These are phyloP conservation scores for Drosophila littoralis DNA, from an alignment of 1,140 invertebrate species.

Conservation along the genomic window DNA sequence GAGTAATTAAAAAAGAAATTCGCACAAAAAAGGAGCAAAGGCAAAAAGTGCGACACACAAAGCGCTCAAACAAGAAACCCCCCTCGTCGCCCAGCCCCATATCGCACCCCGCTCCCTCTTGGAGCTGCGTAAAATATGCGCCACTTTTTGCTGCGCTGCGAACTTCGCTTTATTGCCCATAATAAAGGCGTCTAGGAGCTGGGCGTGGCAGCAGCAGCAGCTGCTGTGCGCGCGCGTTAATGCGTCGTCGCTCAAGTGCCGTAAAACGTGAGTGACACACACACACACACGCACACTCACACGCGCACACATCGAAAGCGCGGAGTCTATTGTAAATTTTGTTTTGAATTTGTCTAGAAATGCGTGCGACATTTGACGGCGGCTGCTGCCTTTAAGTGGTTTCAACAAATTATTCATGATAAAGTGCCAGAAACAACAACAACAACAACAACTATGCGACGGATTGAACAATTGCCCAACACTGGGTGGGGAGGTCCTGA, in stretches of 20 bases:
- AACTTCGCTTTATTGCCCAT: conserved; percentile 72
- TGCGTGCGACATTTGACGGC: conserved; percentile 61
- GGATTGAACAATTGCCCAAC: conserved; percentile 33
- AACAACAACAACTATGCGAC: conserved; percentile 13
- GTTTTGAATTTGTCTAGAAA: conserved; percentile 77
- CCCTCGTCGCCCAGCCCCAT: not conserved
- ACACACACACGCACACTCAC: conserved; percentile 31
- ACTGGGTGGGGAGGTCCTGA: conserved; percentile 6
- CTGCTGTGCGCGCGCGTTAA: conserved; percentile 79
- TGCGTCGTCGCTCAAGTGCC: conserved; percentile 81
- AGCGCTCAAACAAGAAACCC: conserved; percentile 15
- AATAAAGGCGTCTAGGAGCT: conserved; percentile 63
- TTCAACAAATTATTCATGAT: conserved; percentile 77
- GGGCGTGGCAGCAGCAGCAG: conserved; percentile 70
- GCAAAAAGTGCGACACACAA: conserved; percentile 51
- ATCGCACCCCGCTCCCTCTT: conserved; percentile 3
- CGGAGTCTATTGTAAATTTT: conserved; percentile 76
- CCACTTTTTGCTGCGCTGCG: conserved; percentile 53
- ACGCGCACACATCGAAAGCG: conserved; percentile 1
- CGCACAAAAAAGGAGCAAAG: conserved; percentile 69
- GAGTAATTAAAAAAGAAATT: conserved; percentile 80
- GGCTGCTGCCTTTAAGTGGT: conserved; percentile 69
- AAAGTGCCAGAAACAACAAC: conserved; percentile 57
- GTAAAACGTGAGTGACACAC: conserved; percentile 76
- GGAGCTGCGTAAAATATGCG: conserved; percentile 62